These are phyloP conservation scores for Vulpes ferrilata DNA, from an alignment of 2,113 vertebrate genomes.

Conservation along the genomic window DNA sequence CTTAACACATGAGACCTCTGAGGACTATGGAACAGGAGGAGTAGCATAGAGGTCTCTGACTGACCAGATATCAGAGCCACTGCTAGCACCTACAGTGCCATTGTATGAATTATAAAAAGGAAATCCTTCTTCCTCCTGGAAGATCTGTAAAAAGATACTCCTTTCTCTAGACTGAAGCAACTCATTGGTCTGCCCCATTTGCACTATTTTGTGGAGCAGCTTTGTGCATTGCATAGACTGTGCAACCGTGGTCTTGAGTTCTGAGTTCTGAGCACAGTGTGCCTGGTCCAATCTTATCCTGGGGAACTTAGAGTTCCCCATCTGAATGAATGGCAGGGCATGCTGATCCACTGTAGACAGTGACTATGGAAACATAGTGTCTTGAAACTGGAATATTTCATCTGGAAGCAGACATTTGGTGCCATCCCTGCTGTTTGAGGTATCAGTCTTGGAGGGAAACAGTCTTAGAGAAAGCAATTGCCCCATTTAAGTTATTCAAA, in stretches of 20 bases:
- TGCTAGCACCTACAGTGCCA: neutral
- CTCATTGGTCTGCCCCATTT: neutral
- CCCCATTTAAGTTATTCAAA: neutral
- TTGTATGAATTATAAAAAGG: neutral
- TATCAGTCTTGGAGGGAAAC: neutral
- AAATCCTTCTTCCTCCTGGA: neutral
- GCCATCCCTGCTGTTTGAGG: neutral
- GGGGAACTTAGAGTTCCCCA: neutral
- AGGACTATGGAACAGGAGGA: neutral
- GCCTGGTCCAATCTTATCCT: neutral
- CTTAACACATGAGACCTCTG: neutral
- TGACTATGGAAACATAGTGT: rapidly evolving
- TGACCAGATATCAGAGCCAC: neutral
- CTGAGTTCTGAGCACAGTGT: neutral
- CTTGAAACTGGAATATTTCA: neutral
- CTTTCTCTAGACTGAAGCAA: neutral
- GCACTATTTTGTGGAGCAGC: neutral
- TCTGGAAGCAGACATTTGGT: neutral
- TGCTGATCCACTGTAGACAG: rapidly evolving
- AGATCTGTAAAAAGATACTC: neutral
- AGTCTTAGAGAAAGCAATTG: neutral
- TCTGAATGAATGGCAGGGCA: rapidly evolving
- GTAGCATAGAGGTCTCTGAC: neutral
- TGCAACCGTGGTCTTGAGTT: neutral
- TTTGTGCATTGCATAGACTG: neutral